Evolutionary conservation across 2,113 vertebrate species (phyloP), one percentile per base, ranked within the genome.

Genomic region (Microcebus griseorufus): DNA sequence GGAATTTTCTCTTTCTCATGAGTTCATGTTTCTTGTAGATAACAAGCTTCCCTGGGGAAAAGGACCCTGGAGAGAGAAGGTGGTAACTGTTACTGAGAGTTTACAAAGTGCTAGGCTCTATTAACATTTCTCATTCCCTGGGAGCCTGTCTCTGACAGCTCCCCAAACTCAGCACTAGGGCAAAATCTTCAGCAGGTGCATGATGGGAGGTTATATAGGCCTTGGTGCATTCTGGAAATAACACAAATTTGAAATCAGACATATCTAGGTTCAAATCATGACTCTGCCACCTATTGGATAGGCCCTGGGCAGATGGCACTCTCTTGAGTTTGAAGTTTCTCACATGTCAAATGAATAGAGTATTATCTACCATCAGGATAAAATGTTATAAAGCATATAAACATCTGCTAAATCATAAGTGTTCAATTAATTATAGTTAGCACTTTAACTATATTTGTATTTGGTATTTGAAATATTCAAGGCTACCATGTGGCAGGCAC

Each of bases 41-140:
- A 98, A 97, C 92, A 97, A 97, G 95, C 20, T 83, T 58, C 96
- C 89, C 92, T 95, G 83, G 86, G 79, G 95, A n/a, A 97, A 89
- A 76, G n/a, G 45, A 34, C 93, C 93, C 75, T 67, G 62, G 92
- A 94, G 76, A 97, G 64, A 92, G 70, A 83, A 70, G 60, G 89
- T 60, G 51, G 79, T 73, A 96, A 87, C 75, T 89, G 62, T 97
- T 89, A 91, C 73, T 55, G 73, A 55, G n/a, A 83, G 22, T 95
- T 97, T 94, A 83, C 86, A 80, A 90, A 97, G 91, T 80, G 82
- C 45, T 89, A 51, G 60, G 60, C 86, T 95, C 42, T 85, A 75
- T 97, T 97, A 96, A 91, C 88, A 94, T 93, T 95, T 93, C 79
- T 85, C 9, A 18, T 72, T 94, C 92, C 91, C 73, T 42, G 4